Base-by-base conservation (phyloP, 2,888 invertebrate genomes). In the Papilio gigon region DNA sequence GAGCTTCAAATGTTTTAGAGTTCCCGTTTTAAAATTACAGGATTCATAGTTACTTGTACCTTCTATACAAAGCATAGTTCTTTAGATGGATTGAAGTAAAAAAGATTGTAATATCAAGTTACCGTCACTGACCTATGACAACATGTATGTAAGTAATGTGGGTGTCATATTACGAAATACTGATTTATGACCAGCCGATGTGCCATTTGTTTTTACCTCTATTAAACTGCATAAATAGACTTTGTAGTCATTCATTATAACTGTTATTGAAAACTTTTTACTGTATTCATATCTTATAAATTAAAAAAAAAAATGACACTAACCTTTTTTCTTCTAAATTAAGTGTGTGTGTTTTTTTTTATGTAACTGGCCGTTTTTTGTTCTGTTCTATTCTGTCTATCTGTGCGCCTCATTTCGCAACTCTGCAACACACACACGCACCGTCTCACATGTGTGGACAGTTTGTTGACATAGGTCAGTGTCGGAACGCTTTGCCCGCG, bases 391-490 rank as follows among this genome's bases (percentile, higher is more conserved):
- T 69, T 37, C 27, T 37, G 25, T 47, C 27, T 58, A 68, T 68
- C 68, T 59, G 30, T 59, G 59, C 47, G 17, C 50, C 62, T 25
- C 50, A 50, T 61, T 66, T 65, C 47, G 62, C 47, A 56, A 61
- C 37, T 20, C 33, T 56, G 58, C 56, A 62, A 67, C 50, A 35
- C 67, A 50, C 44, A 30, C 25, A 17, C n/a, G 22, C 37, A 11
- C 11, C 14, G 17, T n/a, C 81, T 80, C 82, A 77, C 60, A 69
- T 72, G 47, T 75, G 58, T 74, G 74, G 75, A 76, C 78, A 78
- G 84, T 84, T 80, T 86, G 87, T 90, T 90, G 89, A 88, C 89
- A 86, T 88, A 89, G 90, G 90, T 90, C 89, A 90, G 90, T 87
- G 84, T 82, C 85, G 84, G 81, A 75, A 76, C 78, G 76, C 75